These are phyloP conservation scores for Trichoplusia ni DNA, from an alignment of 1,140 invertebrate genomes.

Conservation along the genomic window DNA sequence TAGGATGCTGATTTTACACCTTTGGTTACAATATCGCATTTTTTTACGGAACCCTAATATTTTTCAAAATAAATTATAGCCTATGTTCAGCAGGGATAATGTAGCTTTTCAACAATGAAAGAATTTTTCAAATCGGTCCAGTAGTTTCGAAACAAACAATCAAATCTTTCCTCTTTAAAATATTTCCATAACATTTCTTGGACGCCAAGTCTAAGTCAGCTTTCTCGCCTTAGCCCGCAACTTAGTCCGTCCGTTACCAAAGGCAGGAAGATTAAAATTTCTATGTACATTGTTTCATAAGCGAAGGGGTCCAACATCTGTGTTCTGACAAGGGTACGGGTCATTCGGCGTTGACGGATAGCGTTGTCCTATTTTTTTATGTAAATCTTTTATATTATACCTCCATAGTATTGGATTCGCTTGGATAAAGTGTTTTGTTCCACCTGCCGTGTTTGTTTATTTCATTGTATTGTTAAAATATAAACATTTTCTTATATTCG, in stretches of 20 bases:
- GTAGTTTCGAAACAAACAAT: too few species aligned
- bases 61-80: too few species aligned
- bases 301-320: constrained; percentile 53
- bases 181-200: too few species aligned
- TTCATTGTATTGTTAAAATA: too few species aligned
- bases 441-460: too few species aligned
- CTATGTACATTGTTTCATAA: constrained; percentile 62
- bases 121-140: constrained; percentile 30
- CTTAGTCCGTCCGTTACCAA: not conserved
- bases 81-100: too few species aligned
- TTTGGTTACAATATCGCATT: too few species aligned
- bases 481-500: too few species aligned
- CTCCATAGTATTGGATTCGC: not conserved
- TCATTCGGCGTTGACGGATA: constrained; percentile 54
- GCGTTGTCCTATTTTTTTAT: constrained; percentile 30
- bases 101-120: constrained; percentile 23
- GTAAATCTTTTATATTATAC: constrained; percentile 5
- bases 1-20: too few species aligned
- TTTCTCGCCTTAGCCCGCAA: not conserved
- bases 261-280: constrained; percentile 52
- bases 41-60: too few species aligned
- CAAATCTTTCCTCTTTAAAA: too few species aligned
- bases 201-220: not conserved
- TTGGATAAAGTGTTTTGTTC: too few species aligned
- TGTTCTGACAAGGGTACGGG: constrained; percentile 59